Conservation (phyloP, 2,113 vertebrate genomes). For the Emydocephalus ijimae region DNA sequence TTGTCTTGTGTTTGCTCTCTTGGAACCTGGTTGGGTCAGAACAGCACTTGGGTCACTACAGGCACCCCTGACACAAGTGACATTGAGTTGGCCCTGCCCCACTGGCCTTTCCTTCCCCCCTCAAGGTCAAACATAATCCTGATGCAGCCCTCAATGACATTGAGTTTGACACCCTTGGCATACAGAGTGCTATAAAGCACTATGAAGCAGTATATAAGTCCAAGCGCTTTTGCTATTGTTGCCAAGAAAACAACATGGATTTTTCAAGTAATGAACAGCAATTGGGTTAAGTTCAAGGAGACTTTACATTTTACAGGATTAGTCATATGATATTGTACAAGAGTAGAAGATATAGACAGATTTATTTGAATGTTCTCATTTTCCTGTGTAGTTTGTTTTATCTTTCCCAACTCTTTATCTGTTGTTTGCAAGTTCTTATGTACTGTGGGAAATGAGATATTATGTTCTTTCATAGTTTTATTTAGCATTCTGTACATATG, state of each 20-base stretch:
- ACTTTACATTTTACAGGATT: not conserved
- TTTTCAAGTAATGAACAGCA: not conserved
- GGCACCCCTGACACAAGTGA: too few species aligned
- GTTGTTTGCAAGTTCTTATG: not conserved
- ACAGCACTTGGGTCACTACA: too few species aligned
- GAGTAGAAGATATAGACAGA: not conserved
- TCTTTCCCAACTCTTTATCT: not conserved
- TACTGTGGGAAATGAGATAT: not conserved
- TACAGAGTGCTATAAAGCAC: not conserved
- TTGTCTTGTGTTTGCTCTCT: too few species aligned
- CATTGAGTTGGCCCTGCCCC: too few species aligned
- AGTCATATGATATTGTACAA: not conserved
- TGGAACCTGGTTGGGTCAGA: too few species aligned
- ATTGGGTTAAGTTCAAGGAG: not conserved
- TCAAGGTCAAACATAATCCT: too few species aligned
- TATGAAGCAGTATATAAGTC: not conserved
- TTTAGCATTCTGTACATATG: not conserved
- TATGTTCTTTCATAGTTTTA: not conserved
- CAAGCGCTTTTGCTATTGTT: not conserved
- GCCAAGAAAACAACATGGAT: not conserved
- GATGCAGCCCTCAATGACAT: too few species aligned
- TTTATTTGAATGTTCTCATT: not conserved
- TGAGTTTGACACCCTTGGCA: too few species aligned
- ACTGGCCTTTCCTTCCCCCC: too few species aligned
- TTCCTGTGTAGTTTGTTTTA: not conserved